A percentile compares a stretch with the other conserved stretches of the same genome.
phyloP scores from a whole-genome alignment of 2,113 vertebrate species.

The Bettongia penicillata region DNA sequence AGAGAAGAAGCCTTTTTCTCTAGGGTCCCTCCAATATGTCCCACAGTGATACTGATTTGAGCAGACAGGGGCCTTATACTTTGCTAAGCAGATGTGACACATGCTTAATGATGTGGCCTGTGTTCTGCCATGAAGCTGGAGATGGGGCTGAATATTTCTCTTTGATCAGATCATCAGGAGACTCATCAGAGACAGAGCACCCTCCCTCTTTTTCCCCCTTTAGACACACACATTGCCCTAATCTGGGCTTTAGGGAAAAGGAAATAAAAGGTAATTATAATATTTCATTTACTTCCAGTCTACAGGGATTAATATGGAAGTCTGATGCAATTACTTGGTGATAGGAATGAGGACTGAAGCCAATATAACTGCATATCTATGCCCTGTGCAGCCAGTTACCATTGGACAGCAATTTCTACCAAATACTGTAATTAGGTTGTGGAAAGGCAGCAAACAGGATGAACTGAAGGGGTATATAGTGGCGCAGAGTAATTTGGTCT shows the following conservation, averaged over 20 bases:
- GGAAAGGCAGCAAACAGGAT: conserved; percentile 74
- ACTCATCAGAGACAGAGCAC: conserved; percentile 33
- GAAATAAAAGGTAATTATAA: conserved; percentile 81
- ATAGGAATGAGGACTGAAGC: conserved; percentile 59
- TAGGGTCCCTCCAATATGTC: neutral
- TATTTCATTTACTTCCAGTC: conserved; percentile 78
- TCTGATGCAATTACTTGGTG: conserved; percentile 74
- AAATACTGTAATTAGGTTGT: conserved; percentile 79
- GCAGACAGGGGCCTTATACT: conserved; percentile 62
- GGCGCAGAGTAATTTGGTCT: conserved; percentile 83
- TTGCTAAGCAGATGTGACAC: conserved; percentile 74
- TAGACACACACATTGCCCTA: conserved; percentile 34
- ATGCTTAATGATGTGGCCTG: conserved; percentile 57
- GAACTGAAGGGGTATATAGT: conserved; percentile 78
- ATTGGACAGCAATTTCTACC: conserved; percentile 72
- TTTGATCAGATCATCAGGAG: conserved; percentile 73
- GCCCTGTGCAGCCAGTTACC: conserved; percentile 70
- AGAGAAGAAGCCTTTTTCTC: conserved; percentile 61
- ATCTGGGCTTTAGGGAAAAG: conserved; percentile 26
- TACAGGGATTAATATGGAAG: conserved; percentile 74
- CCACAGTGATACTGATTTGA: conserved; percentile 62
- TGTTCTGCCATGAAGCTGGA: conserved; percentile 55
- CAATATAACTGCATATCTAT: conserved; percentile 38
- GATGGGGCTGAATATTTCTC: conserved; percentile 39
- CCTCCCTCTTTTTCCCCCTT: conserved; percentile 15